Conservation (phyloP, 1,140 invertebrate genomes). For the Lepidurus arcticus region DNA sequence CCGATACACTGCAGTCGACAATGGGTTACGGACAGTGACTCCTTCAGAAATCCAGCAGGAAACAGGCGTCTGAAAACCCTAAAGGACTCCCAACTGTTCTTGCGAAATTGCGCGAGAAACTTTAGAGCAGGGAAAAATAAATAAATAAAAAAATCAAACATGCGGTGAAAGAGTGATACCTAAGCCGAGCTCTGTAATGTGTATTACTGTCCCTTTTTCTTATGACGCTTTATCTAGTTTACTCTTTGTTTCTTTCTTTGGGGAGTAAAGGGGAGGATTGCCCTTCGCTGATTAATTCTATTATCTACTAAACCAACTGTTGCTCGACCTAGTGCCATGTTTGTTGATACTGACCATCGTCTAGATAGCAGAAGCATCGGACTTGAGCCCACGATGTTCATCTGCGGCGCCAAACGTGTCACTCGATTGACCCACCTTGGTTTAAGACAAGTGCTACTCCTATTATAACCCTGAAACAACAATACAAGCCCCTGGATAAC, state of each 20-base stretch:
- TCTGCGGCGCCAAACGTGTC: neutral
- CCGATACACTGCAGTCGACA: slow-evolving; percentile 63
- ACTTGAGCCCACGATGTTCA: neutral
- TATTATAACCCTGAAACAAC: neutral
- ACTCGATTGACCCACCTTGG: neutral
- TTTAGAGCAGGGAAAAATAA: too few species aligned
- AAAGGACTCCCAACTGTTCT: neutral
- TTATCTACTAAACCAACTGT: neutral
- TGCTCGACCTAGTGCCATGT: slow-evolving; percentile 6
- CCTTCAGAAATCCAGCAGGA: slow-evolving; percentile 56
- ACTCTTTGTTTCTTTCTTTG: too few species aligned
- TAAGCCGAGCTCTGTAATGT: too few species aligned
- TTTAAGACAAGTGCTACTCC: neutral
- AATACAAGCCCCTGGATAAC: neutral
- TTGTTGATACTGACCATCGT: neutral
- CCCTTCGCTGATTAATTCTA: too few species aligned
- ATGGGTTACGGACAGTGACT: slow-evolving; percentile 64
- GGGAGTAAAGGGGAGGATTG: too few species aligned
- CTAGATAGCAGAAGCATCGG: slow-evolving; percentile 6
- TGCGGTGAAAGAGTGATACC: too few species aligned
- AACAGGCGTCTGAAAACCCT: slow-evolving; percentile 62
- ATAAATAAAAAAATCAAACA: too few species aligned
- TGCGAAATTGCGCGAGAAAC: too few species aligned
- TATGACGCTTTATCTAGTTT: too few species aligned
- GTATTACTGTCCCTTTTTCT: too few species aligned